Conservation (phyloP, 2,888 invertebrate genomes). For the Galerucella pusilla region DNA sequence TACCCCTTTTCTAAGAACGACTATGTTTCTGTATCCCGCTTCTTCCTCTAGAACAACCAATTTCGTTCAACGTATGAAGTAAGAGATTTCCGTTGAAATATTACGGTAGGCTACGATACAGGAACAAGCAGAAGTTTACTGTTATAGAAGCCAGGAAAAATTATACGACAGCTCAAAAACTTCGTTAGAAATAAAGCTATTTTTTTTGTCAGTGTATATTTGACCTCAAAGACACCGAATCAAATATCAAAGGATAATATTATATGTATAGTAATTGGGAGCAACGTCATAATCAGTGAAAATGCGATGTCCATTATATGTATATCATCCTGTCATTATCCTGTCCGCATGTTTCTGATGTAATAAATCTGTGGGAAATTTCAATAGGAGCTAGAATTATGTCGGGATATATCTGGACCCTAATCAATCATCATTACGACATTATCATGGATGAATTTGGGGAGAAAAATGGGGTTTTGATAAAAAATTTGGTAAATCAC, state of each 20-base stretch:
- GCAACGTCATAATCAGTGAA: neutral
- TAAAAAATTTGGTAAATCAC: neutral
- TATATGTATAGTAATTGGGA: neutral
- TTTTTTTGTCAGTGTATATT: no score
- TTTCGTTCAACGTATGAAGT: neutral
- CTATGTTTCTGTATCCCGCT: no score
- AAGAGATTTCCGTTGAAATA: no score
- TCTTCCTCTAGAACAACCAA: neutral
- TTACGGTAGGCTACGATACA: no score
- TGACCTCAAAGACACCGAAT: no score
- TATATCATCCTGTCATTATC: neutral
- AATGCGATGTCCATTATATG: neutral
- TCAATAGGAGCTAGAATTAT: conserved; percentile 5
- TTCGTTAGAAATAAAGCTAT: no score
- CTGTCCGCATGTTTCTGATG: conserved; percentile 4
- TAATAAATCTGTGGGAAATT: conserved; percentile 4
- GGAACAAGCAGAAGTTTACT: no score
- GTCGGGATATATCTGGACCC: conserved; percentile 3
- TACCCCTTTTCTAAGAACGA: no score
- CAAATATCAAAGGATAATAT: neutral
- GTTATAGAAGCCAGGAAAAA: no score
- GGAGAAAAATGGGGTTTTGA: neutral
- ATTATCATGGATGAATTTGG: neutral
- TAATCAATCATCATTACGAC: conserved; percentile 9
- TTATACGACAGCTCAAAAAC: no score